Evolutionary conservation across 2,888 invertebrate species (phyloP).

Genomic region (Hetaerina titia): DNA sequence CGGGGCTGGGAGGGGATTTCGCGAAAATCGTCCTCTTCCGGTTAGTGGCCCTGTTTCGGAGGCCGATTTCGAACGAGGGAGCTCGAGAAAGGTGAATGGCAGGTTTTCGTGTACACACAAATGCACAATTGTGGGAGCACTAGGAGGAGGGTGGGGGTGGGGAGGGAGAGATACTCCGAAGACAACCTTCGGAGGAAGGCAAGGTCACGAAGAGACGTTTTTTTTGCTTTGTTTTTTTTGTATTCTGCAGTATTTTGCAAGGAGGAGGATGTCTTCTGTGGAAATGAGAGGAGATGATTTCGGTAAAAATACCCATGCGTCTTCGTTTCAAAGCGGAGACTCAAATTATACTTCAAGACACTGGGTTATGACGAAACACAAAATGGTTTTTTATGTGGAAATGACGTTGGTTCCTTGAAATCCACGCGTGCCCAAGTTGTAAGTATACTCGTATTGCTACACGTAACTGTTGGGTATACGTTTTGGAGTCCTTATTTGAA

Average conservation of each 20-base stretch:
- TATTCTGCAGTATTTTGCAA: not conserved
- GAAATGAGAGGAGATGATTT: not conserved
- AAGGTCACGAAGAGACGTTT: conserved; percentile 13
- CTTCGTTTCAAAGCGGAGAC: not conserved
- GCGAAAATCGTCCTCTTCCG: conserved; percentile 56
- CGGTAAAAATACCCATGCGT: not conserved
- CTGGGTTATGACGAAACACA: not conserved
- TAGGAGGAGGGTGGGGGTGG: not conserved
- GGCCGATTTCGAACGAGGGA: not conserved
- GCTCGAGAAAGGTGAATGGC: conserved; percentile 26
- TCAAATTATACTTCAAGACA: not conserved
- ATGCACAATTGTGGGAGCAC: not conserved
- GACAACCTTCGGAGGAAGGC: conserved; percentile 5
- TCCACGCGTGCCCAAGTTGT: not conserved
- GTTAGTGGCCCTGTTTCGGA: not conserved
- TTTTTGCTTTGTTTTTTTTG: not conserved
- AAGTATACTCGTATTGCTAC: not conserved
- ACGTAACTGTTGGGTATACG: not conserved
- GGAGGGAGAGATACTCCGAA: too few species aligned
- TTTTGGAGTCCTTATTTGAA: too few species aligned
- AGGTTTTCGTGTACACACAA: not conserved
- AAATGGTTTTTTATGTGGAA: not conserved
- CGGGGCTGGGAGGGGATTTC: not conserved
- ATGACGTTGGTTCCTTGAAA: not conserved
- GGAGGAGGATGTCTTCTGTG: not conserved